Evolutionary conservation across 2,888 invertebrate species (phyloP).

Genomic region (Phanerotoma sp.): DNA sequence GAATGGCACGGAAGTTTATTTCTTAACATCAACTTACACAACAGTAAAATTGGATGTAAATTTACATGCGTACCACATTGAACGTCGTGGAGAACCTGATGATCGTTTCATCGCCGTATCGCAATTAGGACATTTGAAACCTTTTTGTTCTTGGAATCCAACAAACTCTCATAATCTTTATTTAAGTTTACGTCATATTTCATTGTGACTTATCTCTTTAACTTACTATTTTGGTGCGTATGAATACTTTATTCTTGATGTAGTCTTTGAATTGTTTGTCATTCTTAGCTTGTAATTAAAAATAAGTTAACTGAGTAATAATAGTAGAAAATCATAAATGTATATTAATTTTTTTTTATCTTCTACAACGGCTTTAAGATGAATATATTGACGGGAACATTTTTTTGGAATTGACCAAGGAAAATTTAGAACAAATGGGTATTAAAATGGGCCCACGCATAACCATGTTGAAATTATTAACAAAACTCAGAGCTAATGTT

Average conservation of each 20-base stretch:
- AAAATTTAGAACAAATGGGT: background rate
- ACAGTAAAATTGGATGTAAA: background rate
- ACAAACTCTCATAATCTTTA: background rate
- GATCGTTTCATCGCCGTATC: background rate
- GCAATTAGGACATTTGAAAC: background rate
- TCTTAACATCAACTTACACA: background rate
- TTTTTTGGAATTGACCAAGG: background rate
- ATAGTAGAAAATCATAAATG: too few relatives aligned
- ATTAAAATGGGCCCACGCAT: constrained; percentile 5
- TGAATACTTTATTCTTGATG: too few relatives aligned
- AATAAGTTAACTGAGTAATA: too few relatives aligned
- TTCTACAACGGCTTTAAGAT: too few relatives aligned
- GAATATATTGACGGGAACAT: background rate
- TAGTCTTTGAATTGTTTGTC: too few relatives aligned
- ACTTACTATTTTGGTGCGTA: background rate
- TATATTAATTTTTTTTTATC: too few relatives aligned
- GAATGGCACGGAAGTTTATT: background rate
- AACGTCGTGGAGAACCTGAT: background rate
- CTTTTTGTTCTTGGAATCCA: background rate
- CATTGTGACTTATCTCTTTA: background rate
- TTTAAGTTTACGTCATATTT: background rate
- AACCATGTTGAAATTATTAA: background rate
- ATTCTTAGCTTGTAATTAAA: too few relatives aligned
- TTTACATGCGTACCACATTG: background rate
- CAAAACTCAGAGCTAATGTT: background rate